A percentile compares a stretch with the other conserved stretches of the same genome.
Evolutionary conservation across 1,140 invertebrate genomes (phyloP).

Genomic region (Drosophila ogumai): DNA sequence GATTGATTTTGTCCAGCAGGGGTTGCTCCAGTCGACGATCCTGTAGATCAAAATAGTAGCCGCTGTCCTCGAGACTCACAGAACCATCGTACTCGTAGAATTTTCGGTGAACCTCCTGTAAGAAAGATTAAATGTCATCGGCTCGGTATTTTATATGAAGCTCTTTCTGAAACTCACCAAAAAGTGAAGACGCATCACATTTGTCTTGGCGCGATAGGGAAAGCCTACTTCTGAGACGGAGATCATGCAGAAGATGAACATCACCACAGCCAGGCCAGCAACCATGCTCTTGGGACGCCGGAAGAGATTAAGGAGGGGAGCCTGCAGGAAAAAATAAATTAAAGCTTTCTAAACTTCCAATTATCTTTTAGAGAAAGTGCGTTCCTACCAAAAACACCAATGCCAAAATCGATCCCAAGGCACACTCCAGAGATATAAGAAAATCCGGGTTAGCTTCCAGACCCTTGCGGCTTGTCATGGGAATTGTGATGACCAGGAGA

Average conservation of each 20-base stretch:
- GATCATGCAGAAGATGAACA: slow-evolving; percentile 87
- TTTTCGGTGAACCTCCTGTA: slow-evolving; percentile 87
- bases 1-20: slow-evolving; percentile 84
- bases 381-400: slow-evolving; percentile 68
- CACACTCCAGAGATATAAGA: slow-evolving; percentile 85
- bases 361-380: rapidly evolving
- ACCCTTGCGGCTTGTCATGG: slow-evolving; percentile 89
- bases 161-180: slow-evolving; percentile 85
- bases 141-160: too few relatives aligned
- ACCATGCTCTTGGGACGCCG: slow-evolving; percentile 57
- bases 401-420: slow-evolving; percentile 76
- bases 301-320: slow-evolving; percentile 67
- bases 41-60: slow-evolving; percentile 90
- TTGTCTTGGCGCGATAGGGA: slow-evolving; percentile 90
- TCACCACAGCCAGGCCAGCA: slow-evolving; percentile 83
- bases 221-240: slow-evolving; percentile 89
- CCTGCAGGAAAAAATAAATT: slow-evolving; percentile 23
- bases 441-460: slow-evolving; percentile 87
- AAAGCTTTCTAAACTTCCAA: background rate
- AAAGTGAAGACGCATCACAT: slow-evolving; percentile 89
- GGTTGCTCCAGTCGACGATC: slow-evolving; percentile 89
- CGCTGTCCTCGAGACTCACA: slow-evolving; percentile 86
- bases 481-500: slow-evolving; percentile 89
- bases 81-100: slow-evolving; percentile 87
- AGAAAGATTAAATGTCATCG: too few relatives aligned